Base-by-base conservation (phyloP, 2,797 vertebrate genomes). In the Amniataba percoides region DNA sequence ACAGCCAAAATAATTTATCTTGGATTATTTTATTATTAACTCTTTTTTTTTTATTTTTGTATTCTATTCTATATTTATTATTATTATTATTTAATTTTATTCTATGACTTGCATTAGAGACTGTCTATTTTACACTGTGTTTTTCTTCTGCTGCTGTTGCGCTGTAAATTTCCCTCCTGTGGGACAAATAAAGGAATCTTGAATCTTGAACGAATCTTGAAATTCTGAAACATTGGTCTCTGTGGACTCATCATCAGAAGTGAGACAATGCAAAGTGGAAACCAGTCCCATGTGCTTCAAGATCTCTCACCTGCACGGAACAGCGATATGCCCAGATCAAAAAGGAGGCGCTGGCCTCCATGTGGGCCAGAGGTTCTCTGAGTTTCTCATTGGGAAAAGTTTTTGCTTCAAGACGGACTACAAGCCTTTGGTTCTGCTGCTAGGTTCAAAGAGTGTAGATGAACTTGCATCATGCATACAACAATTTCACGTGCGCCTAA, bases 351-450 rank as follows among this genome's bases (percentile, higher is more conserved):
- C 31, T 73, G 2, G 69, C 62, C 7, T 5, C 39, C 0, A 79
- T 65, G 7, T 78, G 55, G 66, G 67, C 80, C 31, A 82, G 23
- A 62, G 49, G n/a, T 82, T 82, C 31, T n/a, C 18, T 5, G 59
- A 78, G 45, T 72, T 77, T 1, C 49, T 21, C 3, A 46, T 78
- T 0, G 46, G 58, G 5, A 65, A 55, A 23, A n/a, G 0, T 1
- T 83, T 83, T 12, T 40, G 51, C 9, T 52, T 83, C 0, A 36
- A 85, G 40, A 86, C 65, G 2, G 59, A 80, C 15, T 74, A 77
- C 70, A 83, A 75, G 19, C 62, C 72, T 23, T 15, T 78, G 0
- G 34, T 78, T 2, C 46, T 67, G 0, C 51, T 71, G 40, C n/a
- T 82, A 0, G 66, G 40, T 39, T 53, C 61, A 31, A 81, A 64